Percentiles rank a stretch among this genome's conserved stretches.
phyloP scores from a whole-genome alignment of 2,797 vertebrate species.

The Adrianichthys oophorus region DNA sequence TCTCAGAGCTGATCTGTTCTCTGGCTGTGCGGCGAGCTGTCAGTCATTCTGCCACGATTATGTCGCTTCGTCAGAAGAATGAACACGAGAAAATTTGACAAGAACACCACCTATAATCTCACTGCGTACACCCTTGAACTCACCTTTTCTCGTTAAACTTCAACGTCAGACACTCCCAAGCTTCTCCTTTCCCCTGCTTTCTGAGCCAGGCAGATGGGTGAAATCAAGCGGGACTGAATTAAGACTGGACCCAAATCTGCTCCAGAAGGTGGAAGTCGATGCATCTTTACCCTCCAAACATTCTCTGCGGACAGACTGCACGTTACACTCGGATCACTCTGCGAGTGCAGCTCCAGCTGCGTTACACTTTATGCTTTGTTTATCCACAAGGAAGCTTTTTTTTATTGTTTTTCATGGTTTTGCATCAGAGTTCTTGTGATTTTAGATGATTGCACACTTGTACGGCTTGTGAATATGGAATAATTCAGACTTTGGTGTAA shows the following conservation, averaged over 20 bases:
- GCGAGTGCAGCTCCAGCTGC: constrained; percentile 1
- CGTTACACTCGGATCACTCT: constrained; percentile 34
- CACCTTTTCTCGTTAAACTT: background rate
- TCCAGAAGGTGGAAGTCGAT: constrained; percentile 31
- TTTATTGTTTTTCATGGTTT: constrained; percentile 21
- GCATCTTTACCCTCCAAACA: constrained; percentile 23
- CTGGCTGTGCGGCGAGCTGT: constrained; percentile 14
- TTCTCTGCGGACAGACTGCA: constrained; percentile 36
- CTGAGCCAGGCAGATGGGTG: constrained; percentile 62
- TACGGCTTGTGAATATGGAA: constrained; percentile 70
- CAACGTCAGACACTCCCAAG: constrained; percentile 1
- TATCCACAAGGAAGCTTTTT: constrained; percentile 51
- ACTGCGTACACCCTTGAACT: constrained; percentile 11
- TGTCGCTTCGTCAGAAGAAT: constrained; percentile 41
- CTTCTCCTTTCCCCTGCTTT: constrained; percentile 37
- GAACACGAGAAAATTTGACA: constrained; percentile 41
- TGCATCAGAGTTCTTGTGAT: constrained; percentile 31
- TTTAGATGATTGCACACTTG: constrained; percentile 60
- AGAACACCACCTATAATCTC: constrained; percentile 31
- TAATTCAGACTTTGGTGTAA: constrained; percentile 51
- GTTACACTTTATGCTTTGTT: constrained; percentile 45
- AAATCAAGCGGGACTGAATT: constrained; percentile 24
- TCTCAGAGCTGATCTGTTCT: constrained; percentile 39
- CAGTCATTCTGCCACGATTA: constrained; percentile 4
- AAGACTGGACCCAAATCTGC: constrained; percentile 35